Base-by-base conservation (phyloP, 1,140 invertebrate species). In the Phocides pigmalion region DNA sequence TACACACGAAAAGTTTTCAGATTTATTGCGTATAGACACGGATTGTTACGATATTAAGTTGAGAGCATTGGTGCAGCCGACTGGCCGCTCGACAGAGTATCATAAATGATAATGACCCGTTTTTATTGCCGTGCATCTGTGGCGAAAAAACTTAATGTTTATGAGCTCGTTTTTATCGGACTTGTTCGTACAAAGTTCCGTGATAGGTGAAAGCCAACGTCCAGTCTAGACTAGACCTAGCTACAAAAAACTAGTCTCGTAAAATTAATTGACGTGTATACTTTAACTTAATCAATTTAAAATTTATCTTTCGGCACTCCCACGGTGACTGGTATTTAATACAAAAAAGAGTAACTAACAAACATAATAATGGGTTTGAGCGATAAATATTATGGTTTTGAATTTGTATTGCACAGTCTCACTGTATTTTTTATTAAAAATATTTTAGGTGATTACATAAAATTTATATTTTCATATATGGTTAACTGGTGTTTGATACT, bases 131-230 rank as follows among this genome's bases (percentile, higher is more conserved):
- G 39, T 35, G 54, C 49, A 62, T 62, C 17, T 37, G 28, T 41
- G 49, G 39, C 32, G 39, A 64, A 64, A 51, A 59, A 53, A 51
- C 54, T 12, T 39, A 59, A 51, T 53, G 46, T 46, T 44, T 46
- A 51, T 58, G 61, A 53, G 53, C 53, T 25, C 14, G 50, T 61
- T 69, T 65, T 64, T 68, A 46, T 61, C 42, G 62, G 8, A 1
- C 41, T 47, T 12, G 59, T 35, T 63, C 37, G 28, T 56, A 39
- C 49, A 63, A 53, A 67, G 68, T 70, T 74, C 72, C 68, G 72
- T 70, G 72, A 68, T 67, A 59, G 62, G 68, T 66, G 72, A 74
- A 74, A 74, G 68, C 68, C 53, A 61, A 44, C 9, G 53, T 42
- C 39, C 39, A 56, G 53, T 56, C 46, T 54, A 56, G 63, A 62